These are phyloP conservation scores for Caenorhabditis zanzibari DNA, from an alignment of 2,888 invertebrate genomes.

Conservation along the genomic window DNA sequence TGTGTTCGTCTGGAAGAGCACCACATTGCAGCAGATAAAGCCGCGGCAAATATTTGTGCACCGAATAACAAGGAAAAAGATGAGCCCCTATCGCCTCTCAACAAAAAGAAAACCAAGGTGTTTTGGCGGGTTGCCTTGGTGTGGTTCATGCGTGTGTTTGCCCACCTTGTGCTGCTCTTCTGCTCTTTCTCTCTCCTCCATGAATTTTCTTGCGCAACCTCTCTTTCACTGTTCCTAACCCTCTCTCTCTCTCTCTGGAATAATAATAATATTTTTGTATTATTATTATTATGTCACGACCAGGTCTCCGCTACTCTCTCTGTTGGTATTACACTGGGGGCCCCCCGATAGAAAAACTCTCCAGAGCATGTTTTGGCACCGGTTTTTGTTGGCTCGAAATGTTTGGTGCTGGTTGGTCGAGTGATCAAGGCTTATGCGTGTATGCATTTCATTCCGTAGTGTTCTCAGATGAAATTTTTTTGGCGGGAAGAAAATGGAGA, in stretches of 20 bases:
- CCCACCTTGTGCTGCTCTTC: constrained; percentile 63
- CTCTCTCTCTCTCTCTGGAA: constrained; percentile 35
- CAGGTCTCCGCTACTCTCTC: neutral
- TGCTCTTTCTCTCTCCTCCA: constrained; percentile 36
- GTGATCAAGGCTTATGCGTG: constrained; percentile 45
- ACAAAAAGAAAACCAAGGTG: constrained; percentile 59
- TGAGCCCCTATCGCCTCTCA: constrained; percentile 5
- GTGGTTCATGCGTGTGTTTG: constrained; percentile 66
- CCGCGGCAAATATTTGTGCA: constrained; percentile 30
- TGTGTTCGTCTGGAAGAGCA: constrained; percentile 30
- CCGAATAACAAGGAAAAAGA: constrained; percentile 35
- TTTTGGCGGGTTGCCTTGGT: constrained; percentile 45
- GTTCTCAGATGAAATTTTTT: constrained; percentile 43
- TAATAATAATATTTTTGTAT: constrained; percentile 62
- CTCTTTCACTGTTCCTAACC: neutral
- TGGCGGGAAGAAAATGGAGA: neutral
- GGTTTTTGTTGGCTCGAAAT: constrained; percentile 46
- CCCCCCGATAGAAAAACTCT: constrained; percentile 18
- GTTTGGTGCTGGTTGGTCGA: constrained; percentile 9
- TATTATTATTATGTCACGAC: constrained; percentile 67
- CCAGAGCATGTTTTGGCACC: constrained; percentile 58
- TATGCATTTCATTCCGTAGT: constrained; percentile 56
- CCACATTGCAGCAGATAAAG: neutral
- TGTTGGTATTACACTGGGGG: constrained; percentile 65
- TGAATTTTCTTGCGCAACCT: constrained; percentile 9